Conservation (phyloP, 2,888 invertebrate species). For the Philhelius pedissequus region DNA sequence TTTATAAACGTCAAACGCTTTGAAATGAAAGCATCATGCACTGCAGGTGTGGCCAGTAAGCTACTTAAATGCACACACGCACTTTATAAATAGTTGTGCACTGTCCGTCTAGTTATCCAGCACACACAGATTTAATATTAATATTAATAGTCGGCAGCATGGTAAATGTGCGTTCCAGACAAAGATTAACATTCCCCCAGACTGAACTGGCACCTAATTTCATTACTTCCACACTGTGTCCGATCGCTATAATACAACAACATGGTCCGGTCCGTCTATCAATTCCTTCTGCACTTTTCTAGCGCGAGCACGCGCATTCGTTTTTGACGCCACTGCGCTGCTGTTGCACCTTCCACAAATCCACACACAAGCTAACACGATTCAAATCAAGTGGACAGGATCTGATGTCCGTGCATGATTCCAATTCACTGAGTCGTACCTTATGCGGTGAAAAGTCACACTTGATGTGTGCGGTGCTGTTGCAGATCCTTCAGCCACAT, state of each 20-base stretch:
- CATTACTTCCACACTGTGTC: slow-evolving; percentile 61
- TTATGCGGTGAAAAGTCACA: slow-evolving; percentile 52
- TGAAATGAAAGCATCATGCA: slow-evolving; percentile 35
- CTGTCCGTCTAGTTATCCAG: slow-evolving; percentile 50
- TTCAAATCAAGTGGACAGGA: slow-evolving; percentile 65
- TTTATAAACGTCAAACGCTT: slow-evolving; percentile 61
- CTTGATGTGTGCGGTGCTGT: slow-evolving; percentile 38
- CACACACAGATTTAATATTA: slow-evolving; percentile 58
- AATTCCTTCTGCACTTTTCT: slow-evolving; percentile 13
- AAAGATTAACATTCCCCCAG: slow-evolving; percentile 45
- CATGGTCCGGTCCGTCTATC: background rate
- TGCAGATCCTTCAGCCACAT: slow-evolving; percentile 34
- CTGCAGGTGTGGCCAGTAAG: slow-evolving; percentile 58
- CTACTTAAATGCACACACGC: slow-evolving; percentile 32
- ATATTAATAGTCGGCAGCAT: slow-evolving; percentile 60
- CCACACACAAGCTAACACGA: slow-evolving; percentile 22
- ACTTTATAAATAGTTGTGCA: slow-evolving; percentile 41
- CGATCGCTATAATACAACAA: slow-evolving; percentile 27
- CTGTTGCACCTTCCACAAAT: background rate
- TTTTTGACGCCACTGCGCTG: background rate
- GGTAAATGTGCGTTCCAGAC: slow-evolving; percentile 57
- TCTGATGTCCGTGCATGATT: slow-evolving; percentile 64
- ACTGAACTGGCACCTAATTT: slow-evolving; percentile 57
- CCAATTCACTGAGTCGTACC: slow-evolving; percentile 61
- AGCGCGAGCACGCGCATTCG: slow-evolving; percentile 21